Base-by-base conservation (phyloP, 2,113 vertebrate species). In the Amphiprion ocellaris region DNA sequence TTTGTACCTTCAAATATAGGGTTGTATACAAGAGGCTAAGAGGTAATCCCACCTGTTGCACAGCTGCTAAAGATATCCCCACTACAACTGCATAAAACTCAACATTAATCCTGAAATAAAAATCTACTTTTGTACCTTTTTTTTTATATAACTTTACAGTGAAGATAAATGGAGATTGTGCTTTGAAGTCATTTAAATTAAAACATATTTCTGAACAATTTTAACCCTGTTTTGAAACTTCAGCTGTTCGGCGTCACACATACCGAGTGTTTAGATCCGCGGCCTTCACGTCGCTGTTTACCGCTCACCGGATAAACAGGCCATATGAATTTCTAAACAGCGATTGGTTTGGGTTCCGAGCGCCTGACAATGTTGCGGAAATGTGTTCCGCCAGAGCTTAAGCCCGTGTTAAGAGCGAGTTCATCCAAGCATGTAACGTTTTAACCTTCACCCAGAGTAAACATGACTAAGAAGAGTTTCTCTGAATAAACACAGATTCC, bases 381-480 rank as follows among this genome's bases (percentile, higher is more conserved):
- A 84, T 82, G 79, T 79, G 26, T 81, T 90, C 60, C 4, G 17
- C 65, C 73, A 77, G 11, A 80, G 83, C 71, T 74, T 58, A 84
- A 87, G 77, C 82, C 62, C 12, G 14, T 85, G 86, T 90, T 85
- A 77, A 74, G 84, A 86, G 82, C 69, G 74, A 71, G 69, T 75
- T 79, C 82, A 87, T 77, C 69, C 78, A 59, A 63, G 64, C 82
- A 21, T 86, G 77, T 74, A 68, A 74, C 30, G 47, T 78, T 87
- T 90, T 82, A 75, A 84, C 69, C 67, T 76, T 63, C 56, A 53
- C 26, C 72, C 64, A 47, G 30, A 74, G 77, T 77, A 85, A 89
- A 88, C 85, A 72, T 30, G 1, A 63, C 75, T 80, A 88, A 78
- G 77, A 75, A 69, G 68, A 54, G 44, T 66, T 66, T 72, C 74